Base-by-base conservation (phyloP, 2,113 vertebrate species). In the Actenoides lindsayi region DNA sequence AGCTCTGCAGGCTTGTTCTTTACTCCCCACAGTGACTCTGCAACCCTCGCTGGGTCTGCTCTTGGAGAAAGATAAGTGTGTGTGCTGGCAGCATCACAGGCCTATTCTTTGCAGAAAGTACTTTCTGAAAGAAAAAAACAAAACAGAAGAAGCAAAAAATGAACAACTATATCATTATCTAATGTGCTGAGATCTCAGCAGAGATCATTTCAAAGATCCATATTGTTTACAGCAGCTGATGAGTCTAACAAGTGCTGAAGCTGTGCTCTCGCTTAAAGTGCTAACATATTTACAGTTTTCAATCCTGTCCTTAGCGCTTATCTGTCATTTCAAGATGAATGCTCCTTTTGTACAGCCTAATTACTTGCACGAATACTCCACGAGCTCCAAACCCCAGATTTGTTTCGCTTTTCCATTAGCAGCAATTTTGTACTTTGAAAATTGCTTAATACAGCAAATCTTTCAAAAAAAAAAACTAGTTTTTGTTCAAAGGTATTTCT, bases 311-410 rank as follows among this genome's bases (percentile, higher is more conserved):
- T 59, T 82, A 56, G 69, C 41, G 64, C 87, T 96, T 93, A 95
- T 97, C 73, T 96, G 95, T 96, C 93, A 96, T 70, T 56, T 46
- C 57, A 85, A 89, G 89, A 93, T 97, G 96, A 97, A 95, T 80
- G 88, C 95, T 97, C 95, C 94, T 96, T 97, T 97, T 96, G 95
- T 94, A 89, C 64, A 87, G 68, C 57, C 90, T 98, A 94, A 96
- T 97, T 96, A 98, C 96, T 94, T 96, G 96, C 96, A 93, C 62
- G 89, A 97, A 97, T 27, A 91, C 94, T 94, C 83, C 75, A 85
- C 87, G 24, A 81, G 96, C 96, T 96, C 93, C 90, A 97, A 97
- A 97, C 69, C 96, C 88, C 94, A 90, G 89, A 97, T 97, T 96
- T 95, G 93, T 97, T 97, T 95, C 41, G 2, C 91, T 93, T 94